Base-by-base conservation (phyloP, 2,113 vertebrate species). In the Plecotus auritus region DNA sequence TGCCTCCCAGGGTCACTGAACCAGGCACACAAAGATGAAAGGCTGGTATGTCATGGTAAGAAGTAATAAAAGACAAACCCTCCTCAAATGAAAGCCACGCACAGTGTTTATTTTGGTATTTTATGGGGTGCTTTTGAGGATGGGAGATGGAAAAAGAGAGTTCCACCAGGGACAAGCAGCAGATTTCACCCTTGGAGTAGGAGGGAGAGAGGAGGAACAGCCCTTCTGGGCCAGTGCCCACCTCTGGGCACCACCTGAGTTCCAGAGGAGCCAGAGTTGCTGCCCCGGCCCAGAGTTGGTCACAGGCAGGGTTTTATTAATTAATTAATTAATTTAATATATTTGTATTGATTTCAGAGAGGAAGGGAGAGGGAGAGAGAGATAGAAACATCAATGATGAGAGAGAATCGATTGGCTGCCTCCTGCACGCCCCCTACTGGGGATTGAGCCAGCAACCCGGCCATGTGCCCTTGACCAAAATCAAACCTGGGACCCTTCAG, bases 81-180 rank as follows among this genome's bases (percentile, higher is more conserved):
- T 73, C 45, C 78, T 67, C 92, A 93, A 93, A 95, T 89, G 91
- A 91, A 91, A 97, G 93, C 70, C 91, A 95, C 54, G 82, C 91
- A 8, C 4, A 1, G 28, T 85, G 64, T 93, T 97, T 95, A 91
- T 96, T 96, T 84, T 91, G 86, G 93, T 54, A n/a, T 94, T 97
- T 97, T 97, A 97, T 66, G 54, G 86, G 90, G 72, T 94, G 67
- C 54, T 84, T 96, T 77, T 83, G 86, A 93, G 81, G 73, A 81
- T 72, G 49, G 32, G 85, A 91, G 80, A 87, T 93, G 95, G 97
- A 95, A 95, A 94, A 89, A 88, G 85, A 92, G 77, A 86, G 73
- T 89, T 90, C 83, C 37, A 81, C 35, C 28, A 32, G 22, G 61
- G 74, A 87, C 18, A 69, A 56, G 51, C 42, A 45, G 32, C 74